Evolutionary conservation across 2,113 vertebrate species (phyloP), one percentile per base, ranked within the genome.

Genomic region (Heliornis fulica): DNA sequence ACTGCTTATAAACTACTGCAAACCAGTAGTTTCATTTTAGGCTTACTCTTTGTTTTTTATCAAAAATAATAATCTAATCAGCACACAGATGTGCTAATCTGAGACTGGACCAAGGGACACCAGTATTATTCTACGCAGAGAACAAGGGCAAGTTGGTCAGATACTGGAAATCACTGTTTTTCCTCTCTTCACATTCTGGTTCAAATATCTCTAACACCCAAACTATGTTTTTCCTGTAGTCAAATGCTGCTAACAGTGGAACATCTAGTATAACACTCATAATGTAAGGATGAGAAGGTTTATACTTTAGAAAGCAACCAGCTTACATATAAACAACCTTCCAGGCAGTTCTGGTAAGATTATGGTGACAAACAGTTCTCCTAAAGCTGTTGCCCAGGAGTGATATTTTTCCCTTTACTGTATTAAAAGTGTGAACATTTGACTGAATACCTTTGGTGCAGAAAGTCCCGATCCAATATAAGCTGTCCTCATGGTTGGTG

Each of bases 401-500:
- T n/a, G 61, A 4, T 56, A 70, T 7, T 2, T 15, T 19, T 4
- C 32, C 36, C 36, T 23, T 66, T 51, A 21, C 36, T 61, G 1
- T 11, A 29, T 1, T 45, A 5, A 5, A 71, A 34, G 15, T 11
- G 38, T 10, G 29, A 86, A 32, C 2, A 4, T 15, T 22, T 70
- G 75, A 68, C 7, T 38, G 50, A 91, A 32, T 98, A 98, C 99
- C 99, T 99, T 99, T 48, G 99, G 98, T 41, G 98, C 98, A 53
- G 98, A 98, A 80, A 98, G 98, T 60, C 99, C 97, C 4, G 99
- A 99, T 41, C 98, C 98, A 96, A 99, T 98, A 41, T 99, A 99
- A 0, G 98, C 97, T 38, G 99, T 98, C 91, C 99, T 98, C 97
- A 98, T 98, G 87, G 99, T 99, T 29, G 99, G 98, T 11, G 99